Percentiles rank a stretch among this genome's conserved stretches.
Conservation (phyloP, 2,113 vertebrate species). For the Sylvietta virens region DNA sequence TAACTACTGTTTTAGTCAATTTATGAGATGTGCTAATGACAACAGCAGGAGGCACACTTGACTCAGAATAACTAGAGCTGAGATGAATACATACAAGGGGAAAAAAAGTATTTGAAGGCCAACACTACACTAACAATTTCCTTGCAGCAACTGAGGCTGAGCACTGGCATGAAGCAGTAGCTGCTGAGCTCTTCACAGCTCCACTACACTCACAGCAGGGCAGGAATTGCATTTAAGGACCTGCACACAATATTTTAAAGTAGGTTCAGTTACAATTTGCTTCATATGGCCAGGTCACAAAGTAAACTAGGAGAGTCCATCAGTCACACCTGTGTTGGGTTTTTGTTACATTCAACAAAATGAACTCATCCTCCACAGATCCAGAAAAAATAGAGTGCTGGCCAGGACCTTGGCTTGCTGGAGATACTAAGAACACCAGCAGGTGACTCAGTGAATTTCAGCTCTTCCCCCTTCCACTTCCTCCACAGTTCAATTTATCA, state of each 20-base stretch:
- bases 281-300: background rate
- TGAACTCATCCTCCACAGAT: background rate
- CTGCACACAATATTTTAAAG: background rate
- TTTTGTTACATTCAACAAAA: background rate
- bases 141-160: background rate
- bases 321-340: background rate
- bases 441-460: background rate
- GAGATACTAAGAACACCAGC: background rate
- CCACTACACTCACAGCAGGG: background rate
- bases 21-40: constrained; percentile 33
- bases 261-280: background rate
- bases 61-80: background rate
- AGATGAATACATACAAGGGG: background rate
- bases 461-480: background rate
- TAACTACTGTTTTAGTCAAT: background rate
- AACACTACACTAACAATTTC: background rate
- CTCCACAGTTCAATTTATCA: background rate
- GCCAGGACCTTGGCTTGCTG: background rate
- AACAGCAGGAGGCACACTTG: constrained; percentile 66
- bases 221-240: background rate
- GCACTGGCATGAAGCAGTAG: background rate
- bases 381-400: background rate
- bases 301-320: background rate
- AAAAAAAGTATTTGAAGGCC: background rate
- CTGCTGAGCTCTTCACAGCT: background rate